These are phyloP conservation scores for Micoletzkya japonica DNA, from an alignment of 2,888 invertebrate species.

Conservation along the genomic window DNA sequence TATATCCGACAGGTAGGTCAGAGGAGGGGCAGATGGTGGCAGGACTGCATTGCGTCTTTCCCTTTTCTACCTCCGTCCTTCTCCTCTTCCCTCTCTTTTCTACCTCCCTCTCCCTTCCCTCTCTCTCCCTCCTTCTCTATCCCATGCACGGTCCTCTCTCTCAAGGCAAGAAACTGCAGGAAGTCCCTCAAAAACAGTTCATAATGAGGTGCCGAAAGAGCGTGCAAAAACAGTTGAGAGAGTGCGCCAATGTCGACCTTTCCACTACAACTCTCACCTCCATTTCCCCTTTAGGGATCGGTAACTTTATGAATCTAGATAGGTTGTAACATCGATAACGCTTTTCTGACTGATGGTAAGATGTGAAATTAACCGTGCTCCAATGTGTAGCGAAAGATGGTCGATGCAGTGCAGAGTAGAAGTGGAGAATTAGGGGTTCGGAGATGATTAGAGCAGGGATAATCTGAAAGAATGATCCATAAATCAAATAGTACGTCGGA, in stretches of 20 bases:
- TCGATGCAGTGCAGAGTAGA: slow-evolving; percentile 61
- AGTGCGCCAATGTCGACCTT: slow-evolving; percentile 16
- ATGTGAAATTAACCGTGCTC: slow-evolving; percentile 46
- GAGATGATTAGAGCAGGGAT: slow-evolving; percentile 45
- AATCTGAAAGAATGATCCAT: slow-evolving; percentile 2
- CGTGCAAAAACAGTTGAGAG: background rate
- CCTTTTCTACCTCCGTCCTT: background rate
- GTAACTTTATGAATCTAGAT: background rate
- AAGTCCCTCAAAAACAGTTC: background rate
- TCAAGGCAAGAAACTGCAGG: too few relatives aligned
- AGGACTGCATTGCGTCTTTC: background rate
- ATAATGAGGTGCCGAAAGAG: background rate
- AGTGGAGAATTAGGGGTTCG: slow-evolving; percentile 58
- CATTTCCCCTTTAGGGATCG: background rate
- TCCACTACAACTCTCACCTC: background rate
- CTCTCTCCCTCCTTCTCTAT: background rate
- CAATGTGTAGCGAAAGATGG: slow-evolving; percentile 59
- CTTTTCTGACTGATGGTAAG: background rate
- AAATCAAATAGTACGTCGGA: too few relatives aligned
- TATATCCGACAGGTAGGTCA: background rate
- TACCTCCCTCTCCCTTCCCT: slow-evolving; percentile 3
- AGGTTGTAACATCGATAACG: background rate
- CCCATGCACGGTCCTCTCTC: too few relatives aligned
- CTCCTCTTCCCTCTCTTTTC: background rate
- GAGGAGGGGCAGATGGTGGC: background rate